phyloP scores from a whole-genome alignment of 2,113 vertebrate species.

The Corythaeola cristata region DNA sequence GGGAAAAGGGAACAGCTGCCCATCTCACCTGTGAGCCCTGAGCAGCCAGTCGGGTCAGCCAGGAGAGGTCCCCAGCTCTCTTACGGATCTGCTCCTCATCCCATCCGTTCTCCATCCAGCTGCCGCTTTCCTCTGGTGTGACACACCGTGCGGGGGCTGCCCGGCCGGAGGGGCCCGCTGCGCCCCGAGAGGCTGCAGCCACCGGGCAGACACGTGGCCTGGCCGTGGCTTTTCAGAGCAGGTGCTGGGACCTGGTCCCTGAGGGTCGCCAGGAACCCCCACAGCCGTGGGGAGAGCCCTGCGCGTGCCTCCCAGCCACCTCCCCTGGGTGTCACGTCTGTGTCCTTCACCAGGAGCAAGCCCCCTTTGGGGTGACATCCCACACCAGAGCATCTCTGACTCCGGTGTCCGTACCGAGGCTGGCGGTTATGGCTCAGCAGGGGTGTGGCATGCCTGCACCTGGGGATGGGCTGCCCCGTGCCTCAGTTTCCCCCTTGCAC shows the following conservation, averaged over 20 bases:
- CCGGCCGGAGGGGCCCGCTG: rapidly evolving
- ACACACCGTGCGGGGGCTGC: rapidly evolving
- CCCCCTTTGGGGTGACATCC: rapidly evolving
- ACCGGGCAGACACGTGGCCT: rapidly evolving
- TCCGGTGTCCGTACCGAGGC: rapidly evolving
- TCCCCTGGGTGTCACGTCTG: rapidly evolving
- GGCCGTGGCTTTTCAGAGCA: neutral
- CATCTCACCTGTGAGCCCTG: rapidly evolving
- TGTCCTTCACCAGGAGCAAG: neutral
- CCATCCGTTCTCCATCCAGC: neutral
- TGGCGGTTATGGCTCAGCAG: neutral
- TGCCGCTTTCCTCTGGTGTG: too few relatives aligned
- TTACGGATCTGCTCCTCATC: neutral
- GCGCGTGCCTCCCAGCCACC: too few relatives aligned
- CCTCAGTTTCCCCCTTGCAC: neutral
- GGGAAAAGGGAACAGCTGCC: rapidly evolving
- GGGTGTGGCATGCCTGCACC: neutral
- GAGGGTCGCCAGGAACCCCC: rapidly evolving
- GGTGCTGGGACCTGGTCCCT: neutral
- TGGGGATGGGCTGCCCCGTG: rapidly evolving
- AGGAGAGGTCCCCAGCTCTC: neutral
- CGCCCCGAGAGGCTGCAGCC: rapidly evolving
- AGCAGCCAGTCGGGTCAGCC: rapidly evolving
- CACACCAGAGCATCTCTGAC: rapidly evolving
- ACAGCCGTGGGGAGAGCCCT: neutral